Evolutionary conservation across 2,113 vertebrate species (phyloP).

Genomic region (Hystrix brachyura): DNA sequence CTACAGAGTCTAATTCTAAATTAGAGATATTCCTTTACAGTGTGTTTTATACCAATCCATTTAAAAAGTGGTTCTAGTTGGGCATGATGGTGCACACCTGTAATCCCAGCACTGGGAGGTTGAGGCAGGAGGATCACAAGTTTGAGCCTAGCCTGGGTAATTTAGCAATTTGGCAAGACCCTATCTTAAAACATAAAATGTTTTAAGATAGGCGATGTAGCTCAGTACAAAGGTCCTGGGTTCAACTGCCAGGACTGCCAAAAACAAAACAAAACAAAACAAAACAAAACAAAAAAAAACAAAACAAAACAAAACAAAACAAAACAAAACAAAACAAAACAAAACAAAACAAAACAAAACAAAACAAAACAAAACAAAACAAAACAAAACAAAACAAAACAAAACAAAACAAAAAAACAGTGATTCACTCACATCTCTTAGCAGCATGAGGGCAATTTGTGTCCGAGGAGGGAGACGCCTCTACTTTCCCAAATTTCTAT

Average conservation of each 20-base stretch:
- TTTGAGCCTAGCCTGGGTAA: background rate
- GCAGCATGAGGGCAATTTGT: background rate
- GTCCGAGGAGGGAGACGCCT: background rate
- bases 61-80: background rate
- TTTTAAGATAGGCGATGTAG: background rate
- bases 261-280: too few species aligned
- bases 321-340: too few species aligned
- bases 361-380: too few species aligned
- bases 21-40: slow-evolving; percentile 1
- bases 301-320: too few species aligned
- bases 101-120: background rate
- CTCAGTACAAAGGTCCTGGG: background rate
- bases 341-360: too few species aligned
- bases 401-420: background rate
- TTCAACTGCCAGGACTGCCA: background rate
- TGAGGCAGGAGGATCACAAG: background rate
- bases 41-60: background rate
- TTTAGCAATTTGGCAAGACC: background rate
- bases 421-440: background rate
- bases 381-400: too few species aligned
- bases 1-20: background rate
- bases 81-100: background rate
- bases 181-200: background rate
- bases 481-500: background rate
- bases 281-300: too few species aligned